phyloP scores from a whole-genome alignment of 2,888 invertebrate genomes.

The Plagodis pulveraria region DNA sequence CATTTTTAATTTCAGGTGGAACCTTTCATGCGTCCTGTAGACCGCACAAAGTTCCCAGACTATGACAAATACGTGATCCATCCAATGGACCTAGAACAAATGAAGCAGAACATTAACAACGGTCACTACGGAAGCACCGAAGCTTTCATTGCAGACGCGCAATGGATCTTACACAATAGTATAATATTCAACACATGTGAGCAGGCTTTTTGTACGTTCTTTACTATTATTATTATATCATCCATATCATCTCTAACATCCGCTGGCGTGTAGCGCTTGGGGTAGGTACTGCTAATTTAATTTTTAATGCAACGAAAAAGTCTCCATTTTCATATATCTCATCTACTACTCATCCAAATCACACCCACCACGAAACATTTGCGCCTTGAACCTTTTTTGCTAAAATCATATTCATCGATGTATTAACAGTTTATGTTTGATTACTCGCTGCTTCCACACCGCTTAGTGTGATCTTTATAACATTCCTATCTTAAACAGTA shows the following conservation, averaged over 20 bases:
- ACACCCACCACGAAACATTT: too few relatives aligned
- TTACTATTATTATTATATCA: constrained; percentile 40
- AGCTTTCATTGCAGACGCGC: constrained; percentile 94
- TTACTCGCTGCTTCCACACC: too few relatives aligned
- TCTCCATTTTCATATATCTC: neutral
- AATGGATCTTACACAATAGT: constrained; percentile 97
- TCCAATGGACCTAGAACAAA: constrained; percentile 92
- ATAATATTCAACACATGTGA: constrained; percentile 95
- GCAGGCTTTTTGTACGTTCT: constrained; percentile 57
- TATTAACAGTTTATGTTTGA: too few relatives aligned
- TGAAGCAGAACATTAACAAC: constrained; percentile 91
- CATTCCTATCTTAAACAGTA: too few relatives aligned
- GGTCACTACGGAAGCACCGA: constrained; percentile 94
- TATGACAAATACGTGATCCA: constrained; percentile 93
- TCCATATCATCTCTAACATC: constrained; percentile 20
- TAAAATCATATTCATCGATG: too few relatives aligned
- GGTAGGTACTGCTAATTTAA: constrained; percentile 10
- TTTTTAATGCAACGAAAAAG: neutral
- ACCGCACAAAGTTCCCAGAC: constrained; percentile 88
- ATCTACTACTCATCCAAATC: too few relatives aligned
- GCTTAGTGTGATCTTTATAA: too few relatives aligned
- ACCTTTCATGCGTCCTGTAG: constrained; percentile 91
- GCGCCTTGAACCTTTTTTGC: too few relatives aligned
- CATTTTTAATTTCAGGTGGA: constrained; percentile 84
- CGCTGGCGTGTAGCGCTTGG: constrained; percentile 13